phyloP scores from a whole-genome alignment of 1,140 invertebrate genomes.

The Dufourea novaeangliae region DNA sequence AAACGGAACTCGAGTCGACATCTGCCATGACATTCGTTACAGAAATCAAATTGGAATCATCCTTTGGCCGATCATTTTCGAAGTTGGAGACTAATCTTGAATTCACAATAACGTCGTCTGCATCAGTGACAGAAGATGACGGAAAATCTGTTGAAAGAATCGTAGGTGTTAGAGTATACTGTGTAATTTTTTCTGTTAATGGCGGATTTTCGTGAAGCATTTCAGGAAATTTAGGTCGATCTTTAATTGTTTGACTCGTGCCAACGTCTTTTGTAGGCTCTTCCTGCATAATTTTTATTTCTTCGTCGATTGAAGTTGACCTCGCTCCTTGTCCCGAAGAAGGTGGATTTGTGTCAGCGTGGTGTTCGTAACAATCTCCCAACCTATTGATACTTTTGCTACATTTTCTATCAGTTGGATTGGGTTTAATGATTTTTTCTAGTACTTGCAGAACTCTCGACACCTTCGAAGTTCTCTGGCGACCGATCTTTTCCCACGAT shows the following conservation, averaged over 20 bases:
- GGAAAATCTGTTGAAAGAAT: background rate
- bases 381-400: background rate
- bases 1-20: background rate
- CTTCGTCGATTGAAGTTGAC: background rate
- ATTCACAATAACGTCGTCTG: background rate
- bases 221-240: background rate
- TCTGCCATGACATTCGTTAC: background rate
- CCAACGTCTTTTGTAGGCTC: constrained; percentile 26
- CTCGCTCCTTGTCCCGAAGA: no score
- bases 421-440: background rate
- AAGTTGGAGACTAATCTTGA: background rate
- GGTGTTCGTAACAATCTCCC: background rate
- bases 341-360: background rate
- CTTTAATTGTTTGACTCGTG: background rate
- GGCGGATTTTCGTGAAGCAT: background rate
- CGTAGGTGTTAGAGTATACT: background rate
- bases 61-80: background rate
- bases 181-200: no score
- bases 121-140: no score
- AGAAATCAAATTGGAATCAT: background rate
- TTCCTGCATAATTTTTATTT: background rate
- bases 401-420: no score
- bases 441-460: background rate
- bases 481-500: background rate
- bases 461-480: background rate